Evolutionary conservation across 2,113 vertebrate genomes (phyloP), one percentile per base, ranked within the genome.

Genomic region (Dasyprocta punctata): DNA sequence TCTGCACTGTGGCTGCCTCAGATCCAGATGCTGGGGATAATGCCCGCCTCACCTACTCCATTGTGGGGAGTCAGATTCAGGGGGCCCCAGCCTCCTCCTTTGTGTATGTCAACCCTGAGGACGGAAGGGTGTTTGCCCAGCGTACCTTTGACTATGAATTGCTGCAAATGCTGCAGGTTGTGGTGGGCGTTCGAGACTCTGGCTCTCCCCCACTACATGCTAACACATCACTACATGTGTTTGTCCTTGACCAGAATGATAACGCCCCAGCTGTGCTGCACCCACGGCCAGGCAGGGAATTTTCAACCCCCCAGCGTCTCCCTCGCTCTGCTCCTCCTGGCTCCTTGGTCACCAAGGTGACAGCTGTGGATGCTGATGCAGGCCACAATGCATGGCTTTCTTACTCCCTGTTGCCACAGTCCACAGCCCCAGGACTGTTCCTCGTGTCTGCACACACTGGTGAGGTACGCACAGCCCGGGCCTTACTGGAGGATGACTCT

Each of bases 361-460:
- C 99, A 56, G 99, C 99, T 0, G 99, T 99, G 98, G 99, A 99
- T 84, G 98, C 98, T 0, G 99, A 99, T 56, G 98, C 99, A 0
- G 99, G 99, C 80, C 99, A 99, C 97, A 99, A 99, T 7, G 99
- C 99, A 16, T 99, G 99, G 99, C 98, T 99, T 44, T 99, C 99
- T 0, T 99, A 99, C 93, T 99, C 91, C 1, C 94, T 99, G 73
- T 73, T 99, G 93, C 98, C 98, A 0, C 98, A 99, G 98, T 99
- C 99, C 98, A 99, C 99, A 0, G 98, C 99, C 91, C 97, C 98
- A 4, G 99, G 99, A 86, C 97, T 99, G 97, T 99, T 99, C 98
- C 98, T 96, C 0, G 98, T 99, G 93, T 99, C 99, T 0, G 94
- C 98, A 84, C 98, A 99, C 96, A 99, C 98, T 0, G 99, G 99